Conservation (phyloP, 2,113 vertebrate genomes). For the Menidia beryllina region DNA sequence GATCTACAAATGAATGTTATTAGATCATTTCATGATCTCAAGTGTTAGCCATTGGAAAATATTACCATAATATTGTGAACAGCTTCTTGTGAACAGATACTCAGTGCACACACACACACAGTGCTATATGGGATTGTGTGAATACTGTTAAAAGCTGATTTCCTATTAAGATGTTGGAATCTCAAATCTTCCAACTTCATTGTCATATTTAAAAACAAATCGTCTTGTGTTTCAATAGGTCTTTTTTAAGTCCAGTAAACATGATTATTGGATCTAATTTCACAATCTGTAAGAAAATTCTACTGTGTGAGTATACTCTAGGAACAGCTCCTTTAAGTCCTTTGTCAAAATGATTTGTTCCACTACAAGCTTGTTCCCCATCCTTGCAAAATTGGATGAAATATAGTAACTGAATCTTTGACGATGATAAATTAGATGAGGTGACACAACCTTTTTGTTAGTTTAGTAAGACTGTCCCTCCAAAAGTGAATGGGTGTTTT, state of each 20-base stretch:
- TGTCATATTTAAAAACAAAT: too few relatives aligned
- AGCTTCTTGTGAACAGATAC: not conserved
- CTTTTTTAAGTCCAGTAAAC: slow-evolving; percentile 45
- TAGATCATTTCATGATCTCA: not conserved
- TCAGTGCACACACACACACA: slow-evolving; percentile 7
- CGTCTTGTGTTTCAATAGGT: not conserved
- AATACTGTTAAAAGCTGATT: slow-evolving; percentile 33
- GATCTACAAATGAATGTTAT: not conserved
- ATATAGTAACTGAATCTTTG: too few relatives aligned
- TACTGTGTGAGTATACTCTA: too few relatives aligned
- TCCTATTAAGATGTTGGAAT: slow-evolving; percentile 45
- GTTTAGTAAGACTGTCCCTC: too few relatives aligned
- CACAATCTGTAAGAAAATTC: too few relatives aligned
- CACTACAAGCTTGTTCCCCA: slow-evolving; percentile 35
- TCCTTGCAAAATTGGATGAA: slow-evolving; percentile 12
- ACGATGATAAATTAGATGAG: too few relatives aligned
- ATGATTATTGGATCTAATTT: too few relatives aligned
- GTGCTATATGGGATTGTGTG: not conserved
- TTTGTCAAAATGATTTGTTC: slow-evolving; percentile 28
- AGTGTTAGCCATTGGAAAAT: not conserved
- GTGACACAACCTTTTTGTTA: too few relatives aligned
- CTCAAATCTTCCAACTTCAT: slow-evolving; percentile 28
- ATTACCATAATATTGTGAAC: slow-evolving; percentile 5
- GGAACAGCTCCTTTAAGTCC: too few relatives aligned
- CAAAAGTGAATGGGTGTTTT: too few relatives aligned